Conservation (phyloP, 2,113 vertebrate species). For the Oceanodroma tethys region DNA sequence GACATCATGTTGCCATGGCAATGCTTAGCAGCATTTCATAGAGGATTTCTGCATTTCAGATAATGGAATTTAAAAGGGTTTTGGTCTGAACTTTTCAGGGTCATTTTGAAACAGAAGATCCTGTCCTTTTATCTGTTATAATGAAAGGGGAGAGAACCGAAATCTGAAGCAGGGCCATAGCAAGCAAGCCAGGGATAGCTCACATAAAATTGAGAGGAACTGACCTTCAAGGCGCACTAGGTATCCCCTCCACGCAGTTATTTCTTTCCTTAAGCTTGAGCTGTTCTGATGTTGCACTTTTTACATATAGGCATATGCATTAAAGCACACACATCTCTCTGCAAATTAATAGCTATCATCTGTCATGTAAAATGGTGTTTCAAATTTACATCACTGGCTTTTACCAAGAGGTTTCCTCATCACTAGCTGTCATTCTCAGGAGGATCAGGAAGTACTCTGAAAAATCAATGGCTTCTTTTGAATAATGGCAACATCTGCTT, state of each 20-base stretch:
- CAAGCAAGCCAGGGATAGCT: background rate
- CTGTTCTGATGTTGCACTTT: background rate
- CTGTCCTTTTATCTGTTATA: background rate
- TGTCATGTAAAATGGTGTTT: slow-evolving; percentile 24
- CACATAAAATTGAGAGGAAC: background rate
- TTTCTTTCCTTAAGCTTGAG: background rate
- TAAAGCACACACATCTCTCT: background rate
- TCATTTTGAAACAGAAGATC: slow-evolving; percentile 30
- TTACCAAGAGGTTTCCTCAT: slow-evolving; percentile 25
- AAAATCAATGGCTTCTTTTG: slow-evolving; percentile 38
- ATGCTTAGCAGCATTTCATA: slow-evolving; percentile 7
- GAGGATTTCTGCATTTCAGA: slow-evolving; percentile 21
- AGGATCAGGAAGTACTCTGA: background rate
- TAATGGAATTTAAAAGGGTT: slow-evolving; percentile 11
- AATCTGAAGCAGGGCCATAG: background rate
- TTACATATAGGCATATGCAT: background rate
- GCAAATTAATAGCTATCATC: slow-evolving; percentile 44
- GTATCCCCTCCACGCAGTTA: background rate
- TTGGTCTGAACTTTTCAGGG: slow-evolving; percentile 34
- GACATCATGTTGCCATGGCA: slow-evolving; percentile 40
- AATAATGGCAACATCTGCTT: slow-evolving; percentile 26
- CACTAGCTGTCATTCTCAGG: slow-evolving; percentile 25
- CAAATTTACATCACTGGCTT: slow-evolving; percentile 18
- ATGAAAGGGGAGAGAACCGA: background rate
- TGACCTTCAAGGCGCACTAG: background rate